Evolutionary conservation across 2,113 vertebrate species (phyloP).

Genomic region (Misgurnus anguillicaudatus): DNA sequence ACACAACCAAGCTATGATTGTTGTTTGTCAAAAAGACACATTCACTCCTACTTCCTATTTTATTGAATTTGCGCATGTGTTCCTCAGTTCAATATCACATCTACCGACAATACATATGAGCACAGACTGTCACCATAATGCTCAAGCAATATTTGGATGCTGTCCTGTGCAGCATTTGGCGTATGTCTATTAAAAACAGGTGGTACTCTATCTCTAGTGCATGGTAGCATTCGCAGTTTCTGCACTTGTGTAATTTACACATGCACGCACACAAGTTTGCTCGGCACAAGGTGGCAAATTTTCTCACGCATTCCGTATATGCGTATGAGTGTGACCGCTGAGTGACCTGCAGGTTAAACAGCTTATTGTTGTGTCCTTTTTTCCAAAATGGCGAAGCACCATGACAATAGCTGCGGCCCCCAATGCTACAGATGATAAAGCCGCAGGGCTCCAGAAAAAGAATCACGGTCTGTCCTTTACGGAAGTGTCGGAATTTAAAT

Average conservation of each 20-base stretch:
- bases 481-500: not conserved
- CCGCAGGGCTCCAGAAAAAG: not conserved
- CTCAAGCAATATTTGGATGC: conserved; percentile 40
- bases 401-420: conserved; percentile 23
- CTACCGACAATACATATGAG: conserved; percentile 14
- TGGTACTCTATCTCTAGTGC: conserved; percentile 37
- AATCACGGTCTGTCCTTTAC: not conserved
- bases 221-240: conserved; percentile 15
- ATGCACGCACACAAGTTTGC: not conserved
- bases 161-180: conserved; percentile 33
- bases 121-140: conserved; percentile 22
- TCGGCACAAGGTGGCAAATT: not conserved
- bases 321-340: conserved; percentile 37
- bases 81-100: not conserved
- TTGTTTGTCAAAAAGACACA: not conserved
- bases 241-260: conserved; percentile 17
- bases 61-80: not conserved
- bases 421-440: conserved; percentile 31
- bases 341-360: conserved; percentile 54
- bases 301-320: conserved; percentile 14
- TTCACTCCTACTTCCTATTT: too few species aligned
- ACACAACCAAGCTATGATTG: not conserved
- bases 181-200: conserved; percentile 32
- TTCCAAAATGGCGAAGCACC: conserved; percentile 43
- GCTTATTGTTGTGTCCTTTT: conserved; percentile 34